These are phyloP conservation scores for Amphibalanus amphitrite DNA, from an alignment of 1,140 invertebrate species.

Conservation along the genomic window DNA sequence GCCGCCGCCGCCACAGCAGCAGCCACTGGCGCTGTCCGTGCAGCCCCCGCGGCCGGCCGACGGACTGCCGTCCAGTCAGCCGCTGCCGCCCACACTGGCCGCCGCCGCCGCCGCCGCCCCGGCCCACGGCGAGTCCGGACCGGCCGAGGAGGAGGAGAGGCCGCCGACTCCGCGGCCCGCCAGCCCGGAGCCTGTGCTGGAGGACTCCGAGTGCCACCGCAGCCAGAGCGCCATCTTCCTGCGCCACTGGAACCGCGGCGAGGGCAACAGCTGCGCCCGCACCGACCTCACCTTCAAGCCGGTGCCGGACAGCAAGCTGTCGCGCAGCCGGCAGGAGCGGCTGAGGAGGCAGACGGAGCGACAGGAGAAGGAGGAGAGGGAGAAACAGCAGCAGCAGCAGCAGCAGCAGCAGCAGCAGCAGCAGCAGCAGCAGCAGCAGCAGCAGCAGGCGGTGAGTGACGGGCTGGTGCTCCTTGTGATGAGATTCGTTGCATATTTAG, in stretches of 20 bases:
- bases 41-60: background rate
- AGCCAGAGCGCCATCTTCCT: slow-evolving; percentile 91
- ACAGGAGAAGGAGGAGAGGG: background rate
- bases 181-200: slow-evolving; percentile 69
- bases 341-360: slow-evolving; percentile 40
- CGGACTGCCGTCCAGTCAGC: slow-evolving; percentile 17
- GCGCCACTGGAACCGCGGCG: slow-evolving; percentile 85
- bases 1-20: background rate
- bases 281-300: slow-evolving; percentile 93
- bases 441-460: background rate
- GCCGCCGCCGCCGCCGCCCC: slow-evolving; percentile 13
- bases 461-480: too few relatives aligned
- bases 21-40: too few relatives aligned
- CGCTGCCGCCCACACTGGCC: slow-evolving; percentile 17
- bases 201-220: slow-evolving; percentile 82
- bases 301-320: slow-evolving; percentile 82
- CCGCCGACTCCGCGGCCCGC: slow-evolving; percentile 46
- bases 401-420: too few relatives aligned
- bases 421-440: too few relatives aligned
- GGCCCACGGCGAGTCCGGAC: slow-evolving; percentile 12
- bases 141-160: slow-evolving; percentile 16
- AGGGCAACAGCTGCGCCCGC: slow-evolving; percentile 84
- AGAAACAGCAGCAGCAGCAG: background rate
- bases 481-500: too few relatives aligned
- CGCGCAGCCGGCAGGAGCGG: slow-evolving; percentile 74